phyloP scores from a whole-genome alignment of 2,113 vertebrate genomes.

The Upupa epops region DNA sequence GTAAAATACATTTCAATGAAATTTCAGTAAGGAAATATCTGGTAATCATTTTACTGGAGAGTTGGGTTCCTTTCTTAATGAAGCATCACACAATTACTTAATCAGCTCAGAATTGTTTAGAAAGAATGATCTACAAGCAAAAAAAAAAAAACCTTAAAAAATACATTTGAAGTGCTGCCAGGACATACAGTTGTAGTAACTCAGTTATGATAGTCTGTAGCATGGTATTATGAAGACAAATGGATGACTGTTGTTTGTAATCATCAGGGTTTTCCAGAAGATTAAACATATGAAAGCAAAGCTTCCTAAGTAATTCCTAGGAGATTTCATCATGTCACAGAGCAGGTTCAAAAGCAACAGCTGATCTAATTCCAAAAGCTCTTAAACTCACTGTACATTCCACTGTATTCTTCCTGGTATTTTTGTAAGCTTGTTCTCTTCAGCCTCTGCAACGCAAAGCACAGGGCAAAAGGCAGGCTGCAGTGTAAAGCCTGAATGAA shows the following conservation, averaged over 20 bases:
- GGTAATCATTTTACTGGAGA: background rate
- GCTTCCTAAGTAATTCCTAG: constrained; percentile 60
- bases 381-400: constrained; percentile 59
- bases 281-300: constrained; percentile 66
- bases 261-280: constrained; percentile 61
- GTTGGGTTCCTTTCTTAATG: constrained; percentile 62
- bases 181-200: constrained; percentile 46
- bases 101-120: constrained; percentile 71
- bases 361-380: constrained; percentile 62
- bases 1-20: background rate
- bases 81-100: constrained; percentile 68
- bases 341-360: constrained; percentile 68
- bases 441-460: background rate
- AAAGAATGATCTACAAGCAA: constrained; percentile 49
- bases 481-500: background rate
- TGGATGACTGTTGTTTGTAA: constrained; percentile 63
- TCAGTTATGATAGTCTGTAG: constrained; percentile 45
- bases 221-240: constrained; percentile 65
- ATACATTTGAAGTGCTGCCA: constrained; percentile 70
- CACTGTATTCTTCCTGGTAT: constrained; percentile 42
- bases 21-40: constrained; percentile 11
- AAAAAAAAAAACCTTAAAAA: constrained; percentile 45
- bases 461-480: constrained; percentile 23
- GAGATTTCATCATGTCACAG: constrained; percentile 63
- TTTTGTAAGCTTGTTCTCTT: constrained; percentile 47